Evolutionary conservation across 2,888 invertebrate species (phyloP).

Genomic region (Xanthorhoe spadicearia): DNA sequence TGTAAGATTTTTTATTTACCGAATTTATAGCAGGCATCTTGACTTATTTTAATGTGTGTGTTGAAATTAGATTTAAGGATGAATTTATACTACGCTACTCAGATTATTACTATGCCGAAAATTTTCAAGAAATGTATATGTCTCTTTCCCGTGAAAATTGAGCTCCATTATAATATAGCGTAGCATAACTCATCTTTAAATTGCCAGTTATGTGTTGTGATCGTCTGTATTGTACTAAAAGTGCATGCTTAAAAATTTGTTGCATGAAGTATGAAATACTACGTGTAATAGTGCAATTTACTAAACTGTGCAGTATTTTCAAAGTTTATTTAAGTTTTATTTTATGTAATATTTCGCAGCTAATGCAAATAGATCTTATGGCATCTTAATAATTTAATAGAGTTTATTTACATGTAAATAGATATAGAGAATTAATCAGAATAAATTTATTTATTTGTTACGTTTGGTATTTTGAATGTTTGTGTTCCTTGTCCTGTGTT

Average conservation of each 20-base stretch:
- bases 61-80: neutral
- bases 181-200: constrained; percentile 2
- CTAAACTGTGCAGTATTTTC: constrained; percentile 24
- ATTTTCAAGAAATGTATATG: no score
- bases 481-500: constrained; percentile 42
- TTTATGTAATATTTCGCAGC: constrained; percentile 11
- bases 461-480: constrained; percentile 49
- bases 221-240: constrained; percentile 50
- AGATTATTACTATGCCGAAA: no score
- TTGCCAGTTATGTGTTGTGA: constrained; percentile 42
- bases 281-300: constrained; percentile 32
- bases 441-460: constrained; percentile 50
- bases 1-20: neutral
- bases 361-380: constrained; percentile 23
- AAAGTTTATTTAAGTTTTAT: constrained; percentile 12
- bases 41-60: neutral
- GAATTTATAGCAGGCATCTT: neutral
- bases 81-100: neutral
- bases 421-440: constrained; percentile 31
- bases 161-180: neutral
- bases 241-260: constrained; percentile 52
- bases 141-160: no score
- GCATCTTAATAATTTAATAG: constrained; percentile 13
- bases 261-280: constrained; percentile 52
- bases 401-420: constrained; percentile 37